These are phyloP conservation scores for Reticulitermes speratus DNA, from an alignment of 1,140 invertebrate genomes.

Conservation along the genomic window DNA sequence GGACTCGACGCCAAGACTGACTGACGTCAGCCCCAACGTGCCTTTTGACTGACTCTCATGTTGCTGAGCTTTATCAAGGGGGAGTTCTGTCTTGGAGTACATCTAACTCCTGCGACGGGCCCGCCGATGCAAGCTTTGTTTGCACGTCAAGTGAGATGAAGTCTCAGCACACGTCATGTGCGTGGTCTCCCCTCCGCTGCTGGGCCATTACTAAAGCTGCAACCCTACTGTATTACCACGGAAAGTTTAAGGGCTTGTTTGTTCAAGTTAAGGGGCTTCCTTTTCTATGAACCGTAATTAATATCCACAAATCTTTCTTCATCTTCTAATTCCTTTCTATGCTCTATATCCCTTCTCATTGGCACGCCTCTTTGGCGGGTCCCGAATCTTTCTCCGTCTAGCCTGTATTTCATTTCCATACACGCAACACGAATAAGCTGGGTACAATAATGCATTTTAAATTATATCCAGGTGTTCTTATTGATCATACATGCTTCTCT, in stretches of 20 bases:
- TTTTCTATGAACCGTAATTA: background rate
- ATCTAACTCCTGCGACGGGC: background rate
- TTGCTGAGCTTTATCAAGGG: no score
- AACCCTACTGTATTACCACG: background rate
- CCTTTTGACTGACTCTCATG: no score
- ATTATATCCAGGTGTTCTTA: slow-evolving; percentile 16
- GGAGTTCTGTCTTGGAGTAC: no score
- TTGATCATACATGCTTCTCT: background rate
- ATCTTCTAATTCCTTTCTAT: background rate
- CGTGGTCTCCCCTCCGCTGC: background rate
- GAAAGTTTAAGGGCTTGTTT: background rate
- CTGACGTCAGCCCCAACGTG: no score
- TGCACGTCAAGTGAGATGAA: background rate
- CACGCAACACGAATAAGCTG: background rate
- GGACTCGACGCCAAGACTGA: no score
- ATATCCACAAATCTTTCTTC: background rate
- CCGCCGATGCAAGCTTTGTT: background rate
- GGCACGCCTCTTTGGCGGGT: background rate
- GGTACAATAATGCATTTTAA: background rate
- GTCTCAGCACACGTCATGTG: background rate
- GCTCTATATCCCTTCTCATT: background rate
- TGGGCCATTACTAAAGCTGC: background rate
- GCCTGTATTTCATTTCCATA: background rate
- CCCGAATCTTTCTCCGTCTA: background rate
- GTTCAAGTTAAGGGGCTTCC: background rate